Percentiles rank a stretch among this genome's conserved stretches.
These are phyloP conservation scores for Bufotes viridis DNA, from an alignment of 2,797 vertebrate genomes.

Conservation along the genomic window DNA sequence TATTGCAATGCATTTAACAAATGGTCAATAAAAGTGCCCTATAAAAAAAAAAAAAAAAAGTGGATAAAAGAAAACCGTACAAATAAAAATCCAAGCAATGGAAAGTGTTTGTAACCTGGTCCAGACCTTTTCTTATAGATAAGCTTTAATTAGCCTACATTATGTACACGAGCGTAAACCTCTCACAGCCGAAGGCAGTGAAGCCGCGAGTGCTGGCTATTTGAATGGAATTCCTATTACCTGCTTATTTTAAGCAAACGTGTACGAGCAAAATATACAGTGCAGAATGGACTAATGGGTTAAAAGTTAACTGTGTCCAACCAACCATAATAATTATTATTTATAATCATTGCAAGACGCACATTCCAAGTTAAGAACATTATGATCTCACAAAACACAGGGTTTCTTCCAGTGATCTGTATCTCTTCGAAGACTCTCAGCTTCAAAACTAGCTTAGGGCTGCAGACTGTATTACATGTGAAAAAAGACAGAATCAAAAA, in stretches of 20 bases:
- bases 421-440: background rate
- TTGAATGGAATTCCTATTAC: conserved; percentile 15
- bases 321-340: background rate
- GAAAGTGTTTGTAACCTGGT: background rate
- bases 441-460: background rate
- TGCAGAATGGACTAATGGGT: background rate
- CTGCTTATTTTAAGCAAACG: background rate
- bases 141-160: background rate
- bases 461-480: no score
- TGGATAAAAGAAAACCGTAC: background rate
- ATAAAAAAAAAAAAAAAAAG: background rate
- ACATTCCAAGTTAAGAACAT: conserved; percentile 12
- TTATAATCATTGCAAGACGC: background rate
- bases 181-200: conserved; percentile 10
- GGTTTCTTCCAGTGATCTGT: background rate
- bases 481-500: no score
- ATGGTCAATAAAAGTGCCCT: background rate
- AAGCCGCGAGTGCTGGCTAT: background rate
- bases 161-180: background rate
- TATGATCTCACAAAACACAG: background rate
- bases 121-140: background rate
- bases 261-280: background rate
- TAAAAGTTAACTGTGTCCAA: background rate
- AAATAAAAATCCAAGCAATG: background rate
- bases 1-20: background rate